Conservation (phyloP, 1,140 invertebrate genomes). For the Drosophila lacteicornis region DNA sequence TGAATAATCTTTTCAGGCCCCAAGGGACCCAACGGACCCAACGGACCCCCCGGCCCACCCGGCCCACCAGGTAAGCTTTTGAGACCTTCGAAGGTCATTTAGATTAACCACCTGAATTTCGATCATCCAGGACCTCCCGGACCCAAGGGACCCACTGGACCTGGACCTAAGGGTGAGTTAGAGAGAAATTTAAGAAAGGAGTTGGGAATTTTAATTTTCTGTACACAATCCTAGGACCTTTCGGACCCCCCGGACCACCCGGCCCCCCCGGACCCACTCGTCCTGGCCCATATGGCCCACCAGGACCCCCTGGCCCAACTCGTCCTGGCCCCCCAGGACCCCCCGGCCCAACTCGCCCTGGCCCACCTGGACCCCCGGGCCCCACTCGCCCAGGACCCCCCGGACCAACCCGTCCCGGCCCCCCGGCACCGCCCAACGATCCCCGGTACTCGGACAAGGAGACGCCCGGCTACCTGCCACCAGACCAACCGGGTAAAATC, state of each 20-base stretch:
- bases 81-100: not conserved
- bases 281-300: constrained; percentile 59
- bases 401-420: constrained; percentile 38
- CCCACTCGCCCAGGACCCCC: constrained; percentile 28
- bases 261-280: constrained; percentile 57
- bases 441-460: constrained; percentile 75
- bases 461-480: constrained; percentile 80
- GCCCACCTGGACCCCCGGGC: constrained; percentile 13
- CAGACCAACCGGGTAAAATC: constrained; percentile 73
- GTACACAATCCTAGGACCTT: constrained; percentile 10
- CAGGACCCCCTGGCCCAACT: constrained; percentile 54
- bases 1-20: constrained; percentile 35
- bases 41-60: constrained; percentile 78
- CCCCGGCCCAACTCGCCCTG: constrained; percentile 14
- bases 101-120: not conserved
- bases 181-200: too few species aligned
- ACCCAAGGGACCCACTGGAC: constrained; percentile 58
- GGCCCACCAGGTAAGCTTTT: constrained; percentile 68
- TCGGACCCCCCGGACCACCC: constrained; percentile 71
- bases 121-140: constrained; percentile 68
- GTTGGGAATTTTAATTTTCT: not conserved
- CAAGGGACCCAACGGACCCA: constrained; percentile 62
- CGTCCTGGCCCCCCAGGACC: constrained; percentile 62
- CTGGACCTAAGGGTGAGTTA: constrained; percentile 52
- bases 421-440: constrained; percentile 52